A percentile compares a stretch with the other conserved stretches of the same genome.
Conservation (phyloP, 2,888 invertebrate genomes). For the Parelbella ahira region DNA sequence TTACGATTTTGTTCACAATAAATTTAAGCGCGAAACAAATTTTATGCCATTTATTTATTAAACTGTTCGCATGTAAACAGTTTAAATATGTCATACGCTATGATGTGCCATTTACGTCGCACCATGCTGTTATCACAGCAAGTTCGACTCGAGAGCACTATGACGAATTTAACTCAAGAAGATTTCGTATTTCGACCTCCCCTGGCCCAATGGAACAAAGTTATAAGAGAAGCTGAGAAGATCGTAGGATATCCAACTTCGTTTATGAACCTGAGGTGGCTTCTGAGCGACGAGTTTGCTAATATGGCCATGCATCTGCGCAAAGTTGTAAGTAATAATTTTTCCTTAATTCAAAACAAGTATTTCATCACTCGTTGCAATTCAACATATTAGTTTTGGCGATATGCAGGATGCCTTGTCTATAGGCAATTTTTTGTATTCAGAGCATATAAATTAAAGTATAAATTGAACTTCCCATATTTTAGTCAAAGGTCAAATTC, state of each 20-base stretch:
- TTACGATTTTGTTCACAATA: slow-evolving; percentile 23
- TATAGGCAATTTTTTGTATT: no score
- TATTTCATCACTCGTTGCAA: no score
- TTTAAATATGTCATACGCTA: slow-evolving; percentile 58
- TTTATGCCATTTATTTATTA: slow-evolving; percentile 38
- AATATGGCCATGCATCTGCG: slow-evolving; percentile 79
- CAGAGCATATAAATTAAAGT: no score
- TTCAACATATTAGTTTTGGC: no score
- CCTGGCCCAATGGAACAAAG: slow-evolving; percentile 65
- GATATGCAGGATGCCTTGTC: no score
- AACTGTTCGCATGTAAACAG: slow-evolving; percentile 17
- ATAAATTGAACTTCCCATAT: no score
- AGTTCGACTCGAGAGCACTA: slow-evolving; percentile 60
- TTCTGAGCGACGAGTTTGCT: slow-evolving; percentile 82
- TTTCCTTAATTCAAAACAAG: no score
- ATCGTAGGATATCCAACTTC: slow-evolving; percentile 81
- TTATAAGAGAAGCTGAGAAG: slow-evolving; percentile 74
- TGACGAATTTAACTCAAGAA: slow-evolving; percentile 67
- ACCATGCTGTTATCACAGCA: slow-evolving; percentile 53
- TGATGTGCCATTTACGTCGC: slow-evolving; percentile 64
- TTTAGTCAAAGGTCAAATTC: no score
- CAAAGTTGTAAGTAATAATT: slow-evolving; percentile 75
- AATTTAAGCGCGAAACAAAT: slow-evolving; percentile 30
- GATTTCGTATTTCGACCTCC: slow-evolving; percentile 69
- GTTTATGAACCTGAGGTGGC: slow-evolving; percentile 81